phyloP scores from a whole-genome alignment of 2,113 vertebrate species.

The Machaerirhynchus nigripectus region DNA sequence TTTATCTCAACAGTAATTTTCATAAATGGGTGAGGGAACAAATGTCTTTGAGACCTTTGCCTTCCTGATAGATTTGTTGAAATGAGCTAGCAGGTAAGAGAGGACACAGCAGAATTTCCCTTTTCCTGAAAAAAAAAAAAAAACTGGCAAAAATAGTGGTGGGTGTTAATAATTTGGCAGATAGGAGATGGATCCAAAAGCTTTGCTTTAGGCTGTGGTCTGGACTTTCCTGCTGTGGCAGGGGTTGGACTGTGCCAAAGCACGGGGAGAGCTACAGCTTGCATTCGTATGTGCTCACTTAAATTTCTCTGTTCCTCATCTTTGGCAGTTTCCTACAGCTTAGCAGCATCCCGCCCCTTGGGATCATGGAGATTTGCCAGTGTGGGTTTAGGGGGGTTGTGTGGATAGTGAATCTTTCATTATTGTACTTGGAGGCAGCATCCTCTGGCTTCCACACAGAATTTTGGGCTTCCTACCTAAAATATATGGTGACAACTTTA shows the following conservation, averaged over 20 bases:
- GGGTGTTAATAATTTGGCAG: not conserved
- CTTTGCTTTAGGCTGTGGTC: not conserved
- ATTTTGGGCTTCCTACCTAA: conserved; percentile 49
- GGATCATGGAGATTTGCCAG: not conserved
- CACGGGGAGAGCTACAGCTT: not conserved
- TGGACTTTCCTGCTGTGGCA: not conserved
- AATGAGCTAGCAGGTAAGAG: not conserved
- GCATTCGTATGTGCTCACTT: fast-evolving
- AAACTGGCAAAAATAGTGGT: not conserved
- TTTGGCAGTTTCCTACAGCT: not conserved
- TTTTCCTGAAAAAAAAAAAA: not conserved
- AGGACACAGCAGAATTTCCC: not conserved
- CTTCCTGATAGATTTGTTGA: not conserved
- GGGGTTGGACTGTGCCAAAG: not conserved
- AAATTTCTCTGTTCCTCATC: not conserved
- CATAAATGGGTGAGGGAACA: not conserved
- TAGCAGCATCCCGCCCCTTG: not conserved
- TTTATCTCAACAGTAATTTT: not conserved
- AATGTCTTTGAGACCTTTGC: not conserved
- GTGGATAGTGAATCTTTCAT: not conserved
- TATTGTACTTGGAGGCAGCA: not conserved
- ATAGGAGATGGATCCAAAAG: not conserved
- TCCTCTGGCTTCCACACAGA: conserved; percentile 29
- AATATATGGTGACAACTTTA: not conserved
- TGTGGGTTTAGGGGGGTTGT: not conserved